Evolutionary conservation across 2,797 vertebrate genomes (phyloP), one percentile per base, ranked within the genome.

Genomic region (Hypotaenidia okinawae): DNA sequence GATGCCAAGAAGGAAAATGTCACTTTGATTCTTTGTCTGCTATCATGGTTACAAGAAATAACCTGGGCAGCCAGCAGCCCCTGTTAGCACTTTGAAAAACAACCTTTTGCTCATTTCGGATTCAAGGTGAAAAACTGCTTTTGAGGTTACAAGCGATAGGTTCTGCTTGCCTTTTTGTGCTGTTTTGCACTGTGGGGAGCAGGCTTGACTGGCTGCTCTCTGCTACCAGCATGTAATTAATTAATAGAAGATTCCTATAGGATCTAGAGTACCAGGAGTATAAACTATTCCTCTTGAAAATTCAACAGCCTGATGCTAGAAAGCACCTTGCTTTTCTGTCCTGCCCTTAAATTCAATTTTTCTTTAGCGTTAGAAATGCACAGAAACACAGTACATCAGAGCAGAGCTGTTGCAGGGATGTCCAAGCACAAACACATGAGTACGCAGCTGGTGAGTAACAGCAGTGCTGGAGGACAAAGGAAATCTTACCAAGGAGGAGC

Each of bases 1-100:
- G 73, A 64, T 90, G 87, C 91, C 93, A 96, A 95, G 90, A 95
- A 91, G 79, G 78, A 89, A 97, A 95, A 93, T 92, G 90, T 93
- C 96, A 90, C 73, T 94, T 88, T 82, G 79, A 64, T 90, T 91
- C 88, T 95, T 96, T 80, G 61, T 92, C 73, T 92, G 61, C 66
- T 94, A 25, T 86, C 89, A 57, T 3, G 47, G 43, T 94, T 81
- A 67, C 67, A 93, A 70, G 37, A 89, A 80, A 69, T 80, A 94
- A 91, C 41, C 41, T 49, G 72, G 59, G 59, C 61, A 55, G 69
- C 35, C 74, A 74, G 39, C 59, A 89, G 79, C 6, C 14, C 13
- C 55, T 23, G 5, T 49, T 28, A 69, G 35, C n/a, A 27, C 28
- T 76, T 57, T 49, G 72, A 28, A 90, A 94, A 91, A 57, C 0